Base-by-base conservation (phyloP, 2,888 invertebrate genomes). In the Eucriotettix oculatus region DNA sequence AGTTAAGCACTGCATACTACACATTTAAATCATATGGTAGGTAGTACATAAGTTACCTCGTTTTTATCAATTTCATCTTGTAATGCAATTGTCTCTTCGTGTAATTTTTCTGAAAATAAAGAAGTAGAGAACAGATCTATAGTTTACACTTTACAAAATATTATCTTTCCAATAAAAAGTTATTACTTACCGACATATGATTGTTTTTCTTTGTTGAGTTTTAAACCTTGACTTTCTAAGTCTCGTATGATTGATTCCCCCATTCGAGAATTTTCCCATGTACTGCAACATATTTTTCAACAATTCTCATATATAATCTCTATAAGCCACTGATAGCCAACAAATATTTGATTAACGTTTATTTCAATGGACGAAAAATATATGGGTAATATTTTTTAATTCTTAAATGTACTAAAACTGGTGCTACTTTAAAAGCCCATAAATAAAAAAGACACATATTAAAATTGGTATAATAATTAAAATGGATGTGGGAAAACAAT, bases 241-340 rank as follows among this genome's bases (percentile, higher is more conserved):
- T 65, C 65, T 42, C 64, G 60, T 43, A 65, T 65, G 44, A 65
- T 65, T n/a, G 62, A 61, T 58, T 65, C 65, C 12, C 63, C 64
- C 60, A 65, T 63, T 10, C 60, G 60, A 10, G 64, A 62, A 56
- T 64, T 65, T 59, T 65, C 63, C 61, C 61, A 64, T 17, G 65
- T 65, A 54, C 65, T 65, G 63, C 16, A 64, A 61, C 12, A 53
- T 43, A 54, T 41, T 16, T n/a, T 42, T 41, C 3, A 29, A 29
- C 1, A 29, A n/a, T n/a, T n/a, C n/a, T n/a, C n/a, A n/a, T n/a
- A n/a, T n/a, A 40, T 16, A 14, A 53, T 10, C 10, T 16, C 40
- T 42, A 43, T 14, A 48, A 7, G 9, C 48, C 2, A 48, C 48
- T 48, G 9, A 48, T 9, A 12, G n/a, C 48, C 29, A 29, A 7